phyloP scores from a whole-genome alignment of 2,888 invertebrate species.

The Hedya salicella region DNA sequence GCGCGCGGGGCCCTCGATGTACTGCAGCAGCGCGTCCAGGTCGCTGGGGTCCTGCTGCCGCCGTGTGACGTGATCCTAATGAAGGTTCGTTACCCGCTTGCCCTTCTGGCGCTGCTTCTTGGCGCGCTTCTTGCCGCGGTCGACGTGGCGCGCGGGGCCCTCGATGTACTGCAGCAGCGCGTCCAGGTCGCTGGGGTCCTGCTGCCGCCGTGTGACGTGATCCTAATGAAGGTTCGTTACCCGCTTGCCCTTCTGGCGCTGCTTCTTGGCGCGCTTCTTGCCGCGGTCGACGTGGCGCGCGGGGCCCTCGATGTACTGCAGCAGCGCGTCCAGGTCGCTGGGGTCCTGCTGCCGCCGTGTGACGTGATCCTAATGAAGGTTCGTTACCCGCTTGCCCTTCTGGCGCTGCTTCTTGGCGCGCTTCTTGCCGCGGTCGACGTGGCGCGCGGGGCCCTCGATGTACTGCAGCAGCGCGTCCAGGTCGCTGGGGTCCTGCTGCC shows the following conservation, averaged over 20 bases:
- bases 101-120: neutral
- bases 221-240: no score
- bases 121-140: neutral
- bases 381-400: conserved; percentile 88
- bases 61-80: no score
- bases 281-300: conserved; percentile 49
- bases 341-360: neutral
- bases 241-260: conserved; percentile 87
- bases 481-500: neutral
- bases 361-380: neutral
- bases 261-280: conserved; percentile 88
- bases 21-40: conserved; percentile 88
- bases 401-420: conserved; percentile 93
- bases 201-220: no score
- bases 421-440: conserved; percentile 29
- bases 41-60: conserved; percentile 80
- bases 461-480: neutral
- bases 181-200: no score
- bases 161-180: conserved; percentile 86
- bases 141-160: conserved; percentile 70
- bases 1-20: conserved; percentile 88
- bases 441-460: no score
- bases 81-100: no score
- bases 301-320: conserved; percentile 82
- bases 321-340: no score